A percentile compares a stretch with the other conserved stretches of the same genome.
phyloP scores from a whole-genome alignment of 2,888 invertebrate genomes.

The Heliconius ethilla region DNA sequence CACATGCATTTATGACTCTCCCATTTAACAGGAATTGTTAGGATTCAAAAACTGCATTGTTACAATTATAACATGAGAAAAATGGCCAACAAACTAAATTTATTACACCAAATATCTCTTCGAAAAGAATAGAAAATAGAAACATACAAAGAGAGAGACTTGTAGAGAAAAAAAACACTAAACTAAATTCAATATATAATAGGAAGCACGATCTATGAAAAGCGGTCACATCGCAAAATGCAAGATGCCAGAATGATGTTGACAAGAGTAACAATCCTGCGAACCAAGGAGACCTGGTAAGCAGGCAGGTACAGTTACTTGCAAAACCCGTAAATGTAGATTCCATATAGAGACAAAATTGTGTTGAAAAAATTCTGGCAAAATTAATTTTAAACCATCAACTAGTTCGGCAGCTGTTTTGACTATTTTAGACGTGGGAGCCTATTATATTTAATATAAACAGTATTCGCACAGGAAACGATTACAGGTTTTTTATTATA shows the following conservation, averaged over 20 bases:
- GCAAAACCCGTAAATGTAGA: conserved; percentile 36
- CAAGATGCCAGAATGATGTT: conserved; percentile 27
- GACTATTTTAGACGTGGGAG: conserved; percentile 19
- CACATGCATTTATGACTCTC: conserved; percentile 33
- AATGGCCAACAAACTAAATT: background rate
- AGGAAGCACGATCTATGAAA: conserved; percentile 9
- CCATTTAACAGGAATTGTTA: conserved; percentile 2
- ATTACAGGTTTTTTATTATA: background rate
- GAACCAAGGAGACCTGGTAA: conserved; percentile 39
- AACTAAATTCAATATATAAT: background rate
- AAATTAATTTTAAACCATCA: conserved; percentile 22
- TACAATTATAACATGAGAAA: background rate
- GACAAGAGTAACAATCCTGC: conserved; percentile 35
- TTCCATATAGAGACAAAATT: conserved; percentile 27
- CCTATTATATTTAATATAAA: conserved; percentile 6
- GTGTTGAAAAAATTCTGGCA: conserved; percentile 20
- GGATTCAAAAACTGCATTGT: background rate
- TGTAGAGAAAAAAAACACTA: background rate
- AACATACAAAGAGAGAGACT: background rate
- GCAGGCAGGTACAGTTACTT: conserved; percentile 34
- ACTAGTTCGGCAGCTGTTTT: conserved; percentile 29
- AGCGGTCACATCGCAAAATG: conserved; percentile 14
- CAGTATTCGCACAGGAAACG: background rate
- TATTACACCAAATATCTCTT: background rate
- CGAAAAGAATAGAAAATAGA: background rate